Evolutionary conservation across 1,140 invertebrate genomes (phyloP), one percentile per base, ranked within the genome.

Genomic region (Epicauta chinensis): DNA sequence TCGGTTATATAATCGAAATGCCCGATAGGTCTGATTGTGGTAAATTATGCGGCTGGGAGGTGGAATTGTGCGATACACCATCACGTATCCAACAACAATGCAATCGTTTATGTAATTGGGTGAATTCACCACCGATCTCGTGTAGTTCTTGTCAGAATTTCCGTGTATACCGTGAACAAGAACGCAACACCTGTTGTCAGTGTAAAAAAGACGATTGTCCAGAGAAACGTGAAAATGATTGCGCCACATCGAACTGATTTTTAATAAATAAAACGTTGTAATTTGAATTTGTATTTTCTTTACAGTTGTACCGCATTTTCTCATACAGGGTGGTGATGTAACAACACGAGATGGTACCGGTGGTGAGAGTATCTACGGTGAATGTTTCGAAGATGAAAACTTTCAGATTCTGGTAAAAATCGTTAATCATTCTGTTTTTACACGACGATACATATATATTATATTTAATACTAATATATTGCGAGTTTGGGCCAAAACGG

Each of bases 311-410:
- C 73, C 80, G 2, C 78, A 86, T 56, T 92, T 87, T 68, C 88
- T 91, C 80, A 79, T 89, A 11, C 89, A 91, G 76, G 84, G 89
- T 13, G 91, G 91, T 13, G 90, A 94, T 66, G 83, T 91, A 45
- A 76, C 86, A 1, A 83, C 86, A 62, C 80, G 79, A 44, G 79
- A 94, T 78, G 93, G 93, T 0, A 84, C 84, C 17, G 83, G 89
- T 39, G 92, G 93, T 5, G 92, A 96, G 64, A 95, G 91, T 66
- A 97, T 98, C 63, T 98, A 97, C 72, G 94, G 93, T 9, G 69
- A 75, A 1, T 78, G 79, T 50, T 98, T 97, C 73, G 84, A 87
- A 55, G 88, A 97, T 77, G 94, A 98, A 76, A 91, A 90, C 68
- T 94, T 95, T 68, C 69, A 67, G 16, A 60, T 91, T 43, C 76